Base-by-base conservation (phyloP, 2,113 vertebrate genomes). In the Bathybates hornii region DNA sequence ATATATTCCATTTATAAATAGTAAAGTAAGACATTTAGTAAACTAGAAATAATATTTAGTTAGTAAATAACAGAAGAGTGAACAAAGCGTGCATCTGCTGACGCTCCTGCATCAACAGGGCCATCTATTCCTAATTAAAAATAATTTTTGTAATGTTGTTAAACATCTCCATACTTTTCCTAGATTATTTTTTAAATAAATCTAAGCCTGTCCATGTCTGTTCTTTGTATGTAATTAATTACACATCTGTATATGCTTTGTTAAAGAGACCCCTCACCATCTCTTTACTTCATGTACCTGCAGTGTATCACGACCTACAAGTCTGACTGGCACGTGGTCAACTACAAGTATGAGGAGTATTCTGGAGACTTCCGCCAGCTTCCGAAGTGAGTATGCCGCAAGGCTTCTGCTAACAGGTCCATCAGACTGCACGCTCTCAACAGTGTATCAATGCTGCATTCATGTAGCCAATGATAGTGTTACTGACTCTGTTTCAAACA, bases 271-370 rank as follows among this genome's bases (percentile, higher is more conserved):
- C 45, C 10, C 19, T 85, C 50, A 79, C 48, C 48, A 8, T 43
- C 3, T 53, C 52, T 81, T 8, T 34, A 13, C 43, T 80, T 48
- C 89, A 54, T 89, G 36, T 86, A 88, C 82, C 86, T 86, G 93
- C 91, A 99, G 99, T 99, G 97, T 88, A 98, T 99, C 94, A 98
- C 97, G 95, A 99, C 98, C 12, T 99, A 99, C 92, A 98, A 97
- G 92, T 99, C 98, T 5, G 98, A 99, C 94, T 99, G 98, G 98
- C 98, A 99, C 48, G 96, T 99, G 87, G 97, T 99, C 93, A 98
- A 96, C 80, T 99, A 99, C 94, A 98, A 98, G 94, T 98, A 98
- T 90, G 98, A 99, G 92, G 98, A 98, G 91, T 99, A 99, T 94
- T 98, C 98, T n/a, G 98, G 97, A 96, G 98, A 99, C 88, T 99